Evolutionary conservation across 2,113 vertebrate genomes (phyloP).

Genomic region (Melospiza melodia): DNA sequence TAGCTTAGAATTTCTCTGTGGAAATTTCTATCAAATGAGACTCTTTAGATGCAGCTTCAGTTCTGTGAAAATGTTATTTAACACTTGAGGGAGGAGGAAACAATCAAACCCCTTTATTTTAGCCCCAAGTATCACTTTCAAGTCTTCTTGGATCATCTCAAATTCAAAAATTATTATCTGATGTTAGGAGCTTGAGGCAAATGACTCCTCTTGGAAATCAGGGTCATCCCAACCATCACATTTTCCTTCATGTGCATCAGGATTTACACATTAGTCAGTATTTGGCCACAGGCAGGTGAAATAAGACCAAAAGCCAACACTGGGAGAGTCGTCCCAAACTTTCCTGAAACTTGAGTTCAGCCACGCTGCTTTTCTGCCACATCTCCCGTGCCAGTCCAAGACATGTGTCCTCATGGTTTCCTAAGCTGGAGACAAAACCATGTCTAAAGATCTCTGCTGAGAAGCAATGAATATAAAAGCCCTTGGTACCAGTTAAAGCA

Average conservation of each 20-base stretch:
- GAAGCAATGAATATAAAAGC: background rate
- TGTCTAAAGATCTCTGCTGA: background rate
- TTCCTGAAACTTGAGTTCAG: background rate
- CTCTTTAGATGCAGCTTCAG: background rate
- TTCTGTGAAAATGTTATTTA: background rate
- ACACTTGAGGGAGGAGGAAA: background rate
- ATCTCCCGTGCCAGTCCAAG: background rate
- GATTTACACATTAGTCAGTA: constrained; percentile 22
- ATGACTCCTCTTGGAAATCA: constrained; percentile 24
- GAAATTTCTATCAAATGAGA: background rate
- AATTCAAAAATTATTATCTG: constrained; percentile 13
- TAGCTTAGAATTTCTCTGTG: background rate
- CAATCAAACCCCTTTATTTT: constrained; percentile 27
- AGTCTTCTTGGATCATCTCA: constrained; percentile 20
- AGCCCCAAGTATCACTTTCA: constrained; percentile 35
- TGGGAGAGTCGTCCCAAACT: background rate
- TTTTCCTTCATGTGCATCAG: background rate
- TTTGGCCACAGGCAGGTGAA: constrained; percentile 14
- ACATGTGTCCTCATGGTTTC: background rate
- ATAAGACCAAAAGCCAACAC: background rate
- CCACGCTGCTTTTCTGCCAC: rapidly evolving
- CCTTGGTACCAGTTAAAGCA: constrained; percentile 16
- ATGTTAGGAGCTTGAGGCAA: constrained; percentile 31
- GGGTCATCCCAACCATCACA: background rate
- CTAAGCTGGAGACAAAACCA: background rate